Percentiles rank a stretch among this genome's conserved stretches.
Evolutionary conservation across 2,888 invertebrate genomes (phyloP).

Genomic region (Hirudinaria manillensis): DNA sequence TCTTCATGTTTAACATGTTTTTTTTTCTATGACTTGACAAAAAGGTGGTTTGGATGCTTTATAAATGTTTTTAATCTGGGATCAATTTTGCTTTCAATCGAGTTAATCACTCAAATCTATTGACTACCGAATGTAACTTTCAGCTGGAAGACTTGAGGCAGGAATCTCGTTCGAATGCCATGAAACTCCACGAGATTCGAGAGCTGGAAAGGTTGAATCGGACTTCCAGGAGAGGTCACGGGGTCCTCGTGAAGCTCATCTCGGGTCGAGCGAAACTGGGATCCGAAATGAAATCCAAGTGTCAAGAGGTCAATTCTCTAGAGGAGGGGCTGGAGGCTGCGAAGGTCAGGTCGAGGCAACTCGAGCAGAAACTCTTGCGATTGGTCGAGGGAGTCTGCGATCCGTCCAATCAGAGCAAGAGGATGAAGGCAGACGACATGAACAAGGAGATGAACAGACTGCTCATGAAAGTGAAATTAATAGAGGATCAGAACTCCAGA

Average conservation of each 20-base stretch:
- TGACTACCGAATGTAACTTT: neutral
- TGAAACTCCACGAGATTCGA: neutral
- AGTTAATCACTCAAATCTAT: too few species aligned
- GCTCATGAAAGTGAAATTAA: neutral
- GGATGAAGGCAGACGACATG: neutral
- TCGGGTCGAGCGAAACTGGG: neutral
- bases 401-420: neutral
- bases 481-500: constrained; percentile 1
- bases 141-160: constrained; percentile 9
- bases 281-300: neutral
- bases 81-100: too few species aligned
- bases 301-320: neutral
- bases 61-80: too few species aligned
- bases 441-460: constrained; percentile 2
- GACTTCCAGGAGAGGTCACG: neutral
- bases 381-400: neutral
- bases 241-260: neutral
- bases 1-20: too few species aligned
- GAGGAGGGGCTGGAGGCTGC: neutral
- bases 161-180: neutral
- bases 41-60: too few species aligned
- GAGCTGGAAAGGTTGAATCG: neutral
- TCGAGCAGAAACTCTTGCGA: neutral
- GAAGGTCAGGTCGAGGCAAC: neutral
- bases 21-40: too few species aligned